Evolutionary conservation across 1,140 invertebrate genomes (phyloP).

Genomic region (Penaeus japonicus): DNA sequence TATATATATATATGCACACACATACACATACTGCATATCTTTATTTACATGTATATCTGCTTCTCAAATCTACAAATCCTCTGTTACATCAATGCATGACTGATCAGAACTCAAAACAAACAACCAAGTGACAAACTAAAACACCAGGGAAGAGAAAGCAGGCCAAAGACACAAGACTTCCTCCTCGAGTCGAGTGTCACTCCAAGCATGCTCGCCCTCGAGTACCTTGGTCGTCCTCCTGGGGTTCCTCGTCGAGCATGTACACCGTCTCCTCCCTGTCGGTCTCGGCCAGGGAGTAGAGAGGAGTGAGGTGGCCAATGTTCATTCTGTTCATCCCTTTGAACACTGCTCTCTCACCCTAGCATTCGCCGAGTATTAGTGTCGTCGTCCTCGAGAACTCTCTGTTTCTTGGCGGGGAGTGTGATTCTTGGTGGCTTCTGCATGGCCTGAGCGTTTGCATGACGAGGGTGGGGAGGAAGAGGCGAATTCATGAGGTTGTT

Average conservation of each 20-base stretch:
- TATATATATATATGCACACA: neutral
- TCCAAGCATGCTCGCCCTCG: neutral
- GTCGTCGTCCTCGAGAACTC: too few species aligned
- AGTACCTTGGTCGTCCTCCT: slow-evolving; percentile 44
- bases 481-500: neutral
- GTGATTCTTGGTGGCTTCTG: too few species aligned
- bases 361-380: neutral
- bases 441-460: too few species aligned
- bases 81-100: too few species aligned
- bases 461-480: too few species aligned
- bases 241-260: slow-evolving; percentile 47
- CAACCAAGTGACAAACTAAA: too few species aligned
- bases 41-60: too few species aligned
- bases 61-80: too few species aligned
- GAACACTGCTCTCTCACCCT: neutral
- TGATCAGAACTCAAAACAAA: too few species aligned
- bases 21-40: neutral
- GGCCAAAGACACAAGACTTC: neutral
- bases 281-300: slow-evolving; percentile 43
- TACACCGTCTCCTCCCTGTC: slow-evolving; percentile 50
- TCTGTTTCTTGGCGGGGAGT: too few species aligned
- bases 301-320: slow-evolving; percentile 33
- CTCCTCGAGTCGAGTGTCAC: neutral
- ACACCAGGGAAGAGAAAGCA: neutral
- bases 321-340: slow-evolving; percentile 9